These are phyloP conservation scores for Phodopus roborovskii DNA, from an alignment of 2,113 vertebrate species.

Conservation along the genomic window DNA sequence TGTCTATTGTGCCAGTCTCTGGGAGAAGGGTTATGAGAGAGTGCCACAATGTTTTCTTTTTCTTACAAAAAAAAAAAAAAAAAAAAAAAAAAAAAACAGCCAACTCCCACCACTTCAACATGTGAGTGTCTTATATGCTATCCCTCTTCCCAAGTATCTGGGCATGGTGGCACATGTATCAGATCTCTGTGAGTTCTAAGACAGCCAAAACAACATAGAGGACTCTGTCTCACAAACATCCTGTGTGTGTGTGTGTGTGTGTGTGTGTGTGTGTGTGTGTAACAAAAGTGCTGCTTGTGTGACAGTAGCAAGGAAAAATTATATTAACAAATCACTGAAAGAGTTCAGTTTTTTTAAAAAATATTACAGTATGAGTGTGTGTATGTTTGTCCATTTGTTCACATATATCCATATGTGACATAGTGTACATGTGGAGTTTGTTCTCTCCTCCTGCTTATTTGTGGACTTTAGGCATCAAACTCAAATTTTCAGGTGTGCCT, in stretches of 20 bases:
- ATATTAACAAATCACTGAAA: background rate
- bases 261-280: too few species aligned
- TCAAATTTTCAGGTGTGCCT: background rate
- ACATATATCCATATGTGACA: background rate
- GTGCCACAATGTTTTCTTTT: background rate
- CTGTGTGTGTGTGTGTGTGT: too few species aligned
- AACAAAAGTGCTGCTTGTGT: background rate
- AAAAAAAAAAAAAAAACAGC: background rate
- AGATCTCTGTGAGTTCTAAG: background rate
- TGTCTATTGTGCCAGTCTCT: background rate
- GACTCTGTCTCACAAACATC: background rate
- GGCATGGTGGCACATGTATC: background rate
- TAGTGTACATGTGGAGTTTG: background rate
- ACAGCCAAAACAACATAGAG: background rate
- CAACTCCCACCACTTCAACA: background rate
- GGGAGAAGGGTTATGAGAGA: background rate
- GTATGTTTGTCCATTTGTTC: background rate
- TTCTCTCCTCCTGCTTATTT: background rate
- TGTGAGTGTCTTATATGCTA: background rate
- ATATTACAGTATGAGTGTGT: background rate
- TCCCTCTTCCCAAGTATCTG: background rate
- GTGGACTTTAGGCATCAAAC: background rate
- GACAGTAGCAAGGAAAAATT: conserved; percentile 4
- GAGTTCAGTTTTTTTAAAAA: background rate
- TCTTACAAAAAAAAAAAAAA: background rate